phyloP scores from a whole-genome alignment of 2,113 vertebrate genomes.

The Guaruba guarouba region DNA sequence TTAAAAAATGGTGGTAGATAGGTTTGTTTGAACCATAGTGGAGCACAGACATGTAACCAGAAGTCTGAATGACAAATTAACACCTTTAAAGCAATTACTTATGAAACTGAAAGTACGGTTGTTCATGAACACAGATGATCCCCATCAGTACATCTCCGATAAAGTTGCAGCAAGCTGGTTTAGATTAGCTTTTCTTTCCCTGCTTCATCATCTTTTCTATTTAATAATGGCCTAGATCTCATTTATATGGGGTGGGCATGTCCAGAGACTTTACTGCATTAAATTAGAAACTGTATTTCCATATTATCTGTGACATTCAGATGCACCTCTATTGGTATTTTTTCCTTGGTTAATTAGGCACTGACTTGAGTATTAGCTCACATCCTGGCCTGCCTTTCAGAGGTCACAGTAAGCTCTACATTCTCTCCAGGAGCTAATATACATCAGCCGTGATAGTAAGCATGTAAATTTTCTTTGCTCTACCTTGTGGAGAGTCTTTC shows the following conservation, averaged over 20 bases:
- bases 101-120: not conserved
- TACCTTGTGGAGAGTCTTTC: not conserved
- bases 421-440: not conserved
- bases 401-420: conserved; percentile 1
- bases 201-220: conserved; percentile 20
- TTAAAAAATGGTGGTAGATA: not conserved
- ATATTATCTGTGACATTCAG: conserved; percentile 67
- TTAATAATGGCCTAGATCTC: conserved; percentile 60
- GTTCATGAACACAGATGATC: not conserved
- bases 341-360: conserved; percentile 68
- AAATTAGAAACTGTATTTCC: conserved; percentile 65
- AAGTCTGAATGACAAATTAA: not conserved
- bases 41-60: not conserved
- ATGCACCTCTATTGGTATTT: conserved; percentile 65
- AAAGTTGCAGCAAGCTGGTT: not conserved
- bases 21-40: not conserved
- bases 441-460: conserved; percentile 3
- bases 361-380: conserved; percentile 50
- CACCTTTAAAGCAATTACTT: not conserved
- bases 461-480: not conserved
- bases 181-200: conserved; percentile 3
- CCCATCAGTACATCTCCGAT: not conserved
- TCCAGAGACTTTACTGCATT: conserved; percentile 50
- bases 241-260: conserved; percentile 48
- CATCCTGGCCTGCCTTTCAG: conserved; percentile 43